Conservation (phyloP, 2,797 vertebrate species). For the Peromyscus eremicus region DNA sequence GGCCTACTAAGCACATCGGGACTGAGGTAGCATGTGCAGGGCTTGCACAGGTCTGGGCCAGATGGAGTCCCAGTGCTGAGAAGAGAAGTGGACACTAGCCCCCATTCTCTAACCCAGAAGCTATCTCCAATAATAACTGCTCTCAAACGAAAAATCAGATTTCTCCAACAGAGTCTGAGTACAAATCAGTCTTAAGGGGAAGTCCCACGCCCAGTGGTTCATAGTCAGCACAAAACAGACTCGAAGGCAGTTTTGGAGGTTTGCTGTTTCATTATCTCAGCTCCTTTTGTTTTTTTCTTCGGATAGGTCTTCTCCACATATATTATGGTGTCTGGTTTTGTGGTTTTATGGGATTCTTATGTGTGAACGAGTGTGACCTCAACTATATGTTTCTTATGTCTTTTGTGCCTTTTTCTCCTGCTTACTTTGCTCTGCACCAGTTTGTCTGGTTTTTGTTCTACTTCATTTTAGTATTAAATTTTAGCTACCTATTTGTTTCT, state of each 20-base stretch:
- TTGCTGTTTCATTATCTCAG: not conserved
- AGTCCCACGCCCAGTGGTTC: no score
- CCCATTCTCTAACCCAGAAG: not conserved
- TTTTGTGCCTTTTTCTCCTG: not conserved
- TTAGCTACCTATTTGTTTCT: not conserved
- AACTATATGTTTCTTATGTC: not conserved
- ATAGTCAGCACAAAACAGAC: not conserved
- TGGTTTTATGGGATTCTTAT: not conserved
- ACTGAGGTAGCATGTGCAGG: not conserved
- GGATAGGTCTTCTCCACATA: no score
- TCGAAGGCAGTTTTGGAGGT: not conserved
- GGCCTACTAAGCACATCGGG: not conserved
- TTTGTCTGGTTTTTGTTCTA: not conserved
- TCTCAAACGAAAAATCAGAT: not conserved
- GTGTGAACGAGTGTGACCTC: no score
- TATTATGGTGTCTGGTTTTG: not conserved
- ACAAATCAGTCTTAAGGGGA: not conserved
- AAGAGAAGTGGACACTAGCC: not conserved
- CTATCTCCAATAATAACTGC: not conserved
- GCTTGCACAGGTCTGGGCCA: not conserved
- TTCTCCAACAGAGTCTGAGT: not conserved
- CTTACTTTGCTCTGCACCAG: not conserved
- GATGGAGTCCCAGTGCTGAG: not conserved
- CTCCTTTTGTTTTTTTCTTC: not conserved
- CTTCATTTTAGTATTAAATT: not conserved